Base-by-base conservation (phyloP, 2,888 invertebrate genomes). In the Oegoconia quadripuncta region DNA sequence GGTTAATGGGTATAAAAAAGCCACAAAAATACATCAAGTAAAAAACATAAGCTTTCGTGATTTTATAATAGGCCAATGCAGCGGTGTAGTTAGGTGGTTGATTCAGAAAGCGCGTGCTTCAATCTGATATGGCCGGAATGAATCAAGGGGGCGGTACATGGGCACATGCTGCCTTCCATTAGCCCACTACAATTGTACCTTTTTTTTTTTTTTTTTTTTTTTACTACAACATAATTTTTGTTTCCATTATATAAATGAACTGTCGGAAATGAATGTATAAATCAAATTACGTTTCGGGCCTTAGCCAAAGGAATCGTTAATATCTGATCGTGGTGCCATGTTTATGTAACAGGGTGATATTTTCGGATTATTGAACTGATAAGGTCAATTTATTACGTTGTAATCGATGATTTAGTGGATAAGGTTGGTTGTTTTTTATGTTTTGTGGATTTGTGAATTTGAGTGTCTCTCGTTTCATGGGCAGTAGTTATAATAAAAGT, bases 31-130 rank as follows among this genome's bases (percentile, higher is more conserved):
- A 44, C 39, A 45, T 52, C 41, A 55, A 42, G 41, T 42, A 42
- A 46, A 42, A n/a, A 58, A 58, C 36, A 34, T 58, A 53, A 52
- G 43, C 52, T 23, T 55, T 56, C 56, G 54, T 60, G 55, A 50
- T 55, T 64, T 60, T 59, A 50, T 60, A 58, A 54, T 52, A 50
- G 42, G 39, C 40, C 37, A 56, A 46, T 59, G 61, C 55, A 67
- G 42, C 43, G 32, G 32, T n/a, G 44, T 50, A 46, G 41, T 39
- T 22, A 43, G 52, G 48, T 44, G 55, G 56, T 61, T 74, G 68
- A 74, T 74, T 73, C 60, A 67, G 67, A 76, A 72, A 72, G 68
- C 71, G 75, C 74, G 74, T 76, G 76, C 59, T 59, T 53, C 41
- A 48, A 74, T 76, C 76, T 55, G 76, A 76, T 76, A 73, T 15